phyloP scores from a whole-genome alignment of 2,113 vertebrate genomes.

The Hippotragus niger region DNA sequence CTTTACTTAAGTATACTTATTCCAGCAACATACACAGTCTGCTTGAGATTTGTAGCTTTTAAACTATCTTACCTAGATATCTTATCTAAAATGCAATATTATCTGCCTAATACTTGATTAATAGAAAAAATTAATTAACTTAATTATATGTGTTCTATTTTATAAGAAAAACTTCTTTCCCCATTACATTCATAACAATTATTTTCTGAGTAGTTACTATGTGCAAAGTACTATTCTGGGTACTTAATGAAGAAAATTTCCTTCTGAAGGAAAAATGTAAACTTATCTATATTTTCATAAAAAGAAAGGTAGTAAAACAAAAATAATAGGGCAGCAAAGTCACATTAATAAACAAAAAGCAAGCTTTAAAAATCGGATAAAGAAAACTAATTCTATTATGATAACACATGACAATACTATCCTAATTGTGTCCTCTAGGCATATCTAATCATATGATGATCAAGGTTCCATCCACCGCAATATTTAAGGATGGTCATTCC shows the following conservation, averaged over 20 bases:
- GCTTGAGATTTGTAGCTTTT: not conserved
- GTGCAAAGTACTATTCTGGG: not conserved
- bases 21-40: not conserved
- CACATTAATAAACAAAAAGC: not conserved
- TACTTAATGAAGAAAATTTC: not conserved
- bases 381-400: not conserved
- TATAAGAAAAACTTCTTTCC: not conserved
- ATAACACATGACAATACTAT: not conserved
- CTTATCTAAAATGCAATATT: not conserved
- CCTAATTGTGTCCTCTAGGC: not conserved
- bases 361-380: not conserved
- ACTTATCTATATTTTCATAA: not conserved
- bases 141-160: not conserved
- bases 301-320: conserved; percentile 5
- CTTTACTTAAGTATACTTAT: not conserved
- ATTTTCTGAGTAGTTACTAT: not conserved
- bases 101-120: not conserved
- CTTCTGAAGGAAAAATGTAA: not conserved
- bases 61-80: not conserved
- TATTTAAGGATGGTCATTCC: not conserved
- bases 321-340: not conserved
- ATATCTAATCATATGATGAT: not conserved
- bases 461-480: not conserved
- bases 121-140: not conserved
- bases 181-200: not conserved